Conservation (phyloP, 2,113 vertebrate genomes). For the Hylia prasina region DNA sequence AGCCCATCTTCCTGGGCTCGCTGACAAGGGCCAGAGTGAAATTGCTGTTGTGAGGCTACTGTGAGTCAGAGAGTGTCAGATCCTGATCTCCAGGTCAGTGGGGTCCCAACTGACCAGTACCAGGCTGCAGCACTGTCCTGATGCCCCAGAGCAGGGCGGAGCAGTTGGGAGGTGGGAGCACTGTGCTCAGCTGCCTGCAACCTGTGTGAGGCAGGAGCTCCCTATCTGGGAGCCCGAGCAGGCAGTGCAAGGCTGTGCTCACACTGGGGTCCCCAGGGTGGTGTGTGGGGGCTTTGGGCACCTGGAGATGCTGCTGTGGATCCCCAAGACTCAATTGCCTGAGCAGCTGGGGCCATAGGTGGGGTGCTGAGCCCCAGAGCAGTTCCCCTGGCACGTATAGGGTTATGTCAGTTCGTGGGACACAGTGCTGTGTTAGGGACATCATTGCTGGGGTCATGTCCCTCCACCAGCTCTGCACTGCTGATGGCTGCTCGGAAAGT, state of each 20-base stretch:
- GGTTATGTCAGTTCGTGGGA: rapidly evolving
- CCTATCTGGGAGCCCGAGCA: not conserved
- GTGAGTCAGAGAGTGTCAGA: not conserved
- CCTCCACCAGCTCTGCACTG: not conserved
- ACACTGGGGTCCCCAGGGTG: not conserved
- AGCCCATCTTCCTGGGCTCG: rapidly evolving
- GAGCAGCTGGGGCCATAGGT: rapidly evolving
- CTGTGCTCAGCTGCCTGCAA: not conserved
- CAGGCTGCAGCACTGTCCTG: not conserved
- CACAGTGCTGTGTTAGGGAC: rapidly evolving
- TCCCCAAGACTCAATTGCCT: rapidly evolving
- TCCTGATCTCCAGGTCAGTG: not conserved
- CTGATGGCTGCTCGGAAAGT: not conserved
- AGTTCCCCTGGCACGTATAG: rapidly evolving
- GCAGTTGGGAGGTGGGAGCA: not conserved
- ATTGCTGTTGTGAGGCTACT: not conserved
- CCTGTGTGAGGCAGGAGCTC: not conserved
- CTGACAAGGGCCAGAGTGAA: not conserved
- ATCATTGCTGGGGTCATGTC: rapidly evolving
- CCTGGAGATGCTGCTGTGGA: not conserved
- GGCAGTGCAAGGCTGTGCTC: not conserved
- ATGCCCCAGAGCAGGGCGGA: not conserved
- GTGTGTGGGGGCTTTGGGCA: not conserved
- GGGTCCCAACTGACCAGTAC: rapidly evolving
- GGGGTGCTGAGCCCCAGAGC: not conserved